Base-by-base conservation (phyloP, 1,140 invertebrate genomes). In the Calliopsis andreniformis region DNA sequence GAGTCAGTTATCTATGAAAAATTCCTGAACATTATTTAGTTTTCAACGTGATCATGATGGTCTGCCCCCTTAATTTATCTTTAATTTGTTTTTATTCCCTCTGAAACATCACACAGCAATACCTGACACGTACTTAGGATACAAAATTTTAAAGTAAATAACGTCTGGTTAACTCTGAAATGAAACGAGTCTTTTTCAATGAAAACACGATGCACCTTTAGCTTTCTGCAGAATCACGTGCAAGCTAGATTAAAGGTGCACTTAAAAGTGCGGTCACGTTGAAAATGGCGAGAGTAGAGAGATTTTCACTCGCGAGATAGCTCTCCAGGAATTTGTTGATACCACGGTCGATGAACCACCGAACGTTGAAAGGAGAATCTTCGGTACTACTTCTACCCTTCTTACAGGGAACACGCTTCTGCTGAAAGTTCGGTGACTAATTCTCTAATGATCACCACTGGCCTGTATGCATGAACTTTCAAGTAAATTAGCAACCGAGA, bases 401-500 rank as follows among this genome's bases (percentile, higher is more conserved):
- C n/a, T n/a, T n/a, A n/a, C n/a, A n/a, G n/a, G n/a, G n/a, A n/a
- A n/a, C n/a, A n/a, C n/a, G n/a, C n/a, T n/a, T n/a, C n/a, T n/a
- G n/a, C n/a, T n/a, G n/a, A n/a, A n/a, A n/a, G n/a, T n/a, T n/a
- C n/a, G n/a, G n/a, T n/a, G n/a, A n/a, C n/a, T n/a, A n/a, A n/a
- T n/a, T n/a, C n/a, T n/a, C n/a, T n/a, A n/a, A n/a, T n/a, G n/a
- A n/a, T n/a, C n/a, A n/a, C n/a, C n/a, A n/a, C n/a, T 39, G 10
- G 35, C 23, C 18, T 16, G 6, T 43, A n/a, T 25, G 39, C 25
- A 43, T 30, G 35, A 55, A 69, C 53, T 69, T 69, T 16, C 18
- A 42, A 61, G 28, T 59, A 61, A 58, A 61, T 61, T 70, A 59
- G 39, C 28, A 49, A 70, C 55, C 0, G 20, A 59, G 43, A 61